Evolutionary conservation across 2,797 vertebrate genomes (phyloP).

Genomic region (Paedocypris micromegethes): DNA sequence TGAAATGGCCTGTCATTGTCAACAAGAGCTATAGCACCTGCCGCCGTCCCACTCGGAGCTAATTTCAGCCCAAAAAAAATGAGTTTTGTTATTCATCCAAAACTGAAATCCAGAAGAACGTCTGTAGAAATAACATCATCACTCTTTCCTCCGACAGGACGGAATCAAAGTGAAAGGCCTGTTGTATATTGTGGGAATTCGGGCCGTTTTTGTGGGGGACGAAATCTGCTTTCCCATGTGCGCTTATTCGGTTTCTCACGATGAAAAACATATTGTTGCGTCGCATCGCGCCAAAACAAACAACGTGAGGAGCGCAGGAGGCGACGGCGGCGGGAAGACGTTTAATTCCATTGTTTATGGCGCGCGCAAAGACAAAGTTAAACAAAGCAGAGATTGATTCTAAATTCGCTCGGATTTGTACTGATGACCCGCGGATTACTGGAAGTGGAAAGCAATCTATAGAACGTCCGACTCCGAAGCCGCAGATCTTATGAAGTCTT

Average conservation of each 20-base stretch:
- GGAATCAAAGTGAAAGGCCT: conserved; percentile 54
- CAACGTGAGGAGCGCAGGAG: conserved; percentile 23
- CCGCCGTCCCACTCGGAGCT: conserved; percentile 55
- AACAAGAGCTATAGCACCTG: conserved; percentile 51
- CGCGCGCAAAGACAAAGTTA: conserved; percentile 14
- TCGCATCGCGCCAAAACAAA: conserved; percentile 47
- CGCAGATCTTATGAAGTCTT: conserved; percentile 30
- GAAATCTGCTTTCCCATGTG: conserved; percentile 54
- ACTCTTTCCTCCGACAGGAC: conserved; percentile 50
- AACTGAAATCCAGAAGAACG: conserved; percentile 55
- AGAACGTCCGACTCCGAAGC: conserved; percentile 32
- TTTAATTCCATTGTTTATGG: conserved; percentile 34
- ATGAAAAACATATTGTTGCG: conserved; percentile 54
- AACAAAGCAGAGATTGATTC: conserved; percentile 29
- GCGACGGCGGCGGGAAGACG: conserved; percentile 14
- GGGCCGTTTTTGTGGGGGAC: conserved; percentile 45
- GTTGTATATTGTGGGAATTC: conserved; percentile 49
- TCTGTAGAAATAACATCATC: conserved; percentile 51
- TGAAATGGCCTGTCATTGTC: conserved; percentile 53
- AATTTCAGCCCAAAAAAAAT: conserved; percentile 55
- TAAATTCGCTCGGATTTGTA: conserved; percentile 16
- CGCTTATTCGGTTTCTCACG: conserved; percentile 60
- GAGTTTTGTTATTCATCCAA: conserved; percentile 53
- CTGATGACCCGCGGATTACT: conserved; percentile 19
- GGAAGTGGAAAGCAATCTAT: conserved; percentile 14